Conservation (phyloP, 2,797 vertebrate genomes). For the Remorina albescens region DNA sequence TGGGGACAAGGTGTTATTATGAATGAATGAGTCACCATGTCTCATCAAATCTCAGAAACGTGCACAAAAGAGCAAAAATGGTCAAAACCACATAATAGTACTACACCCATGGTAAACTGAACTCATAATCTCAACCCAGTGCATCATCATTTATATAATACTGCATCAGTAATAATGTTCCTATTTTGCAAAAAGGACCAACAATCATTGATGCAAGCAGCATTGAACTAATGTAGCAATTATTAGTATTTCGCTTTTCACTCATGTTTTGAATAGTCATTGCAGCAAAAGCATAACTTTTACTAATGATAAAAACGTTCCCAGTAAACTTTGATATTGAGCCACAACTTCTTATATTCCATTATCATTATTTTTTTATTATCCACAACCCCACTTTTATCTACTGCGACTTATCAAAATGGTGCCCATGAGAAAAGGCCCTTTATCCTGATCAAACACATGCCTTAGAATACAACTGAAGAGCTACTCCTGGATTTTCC, state of each 20-base stretch:
- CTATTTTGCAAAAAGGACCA: neutral
- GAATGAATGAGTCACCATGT: neutral
- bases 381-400: neutral
- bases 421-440: neutral
- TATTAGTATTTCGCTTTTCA: too few species aligned
- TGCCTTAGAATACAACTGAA: neutral
- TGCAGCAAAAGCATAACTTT: neutral
- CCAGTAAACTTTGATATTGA: neutral
- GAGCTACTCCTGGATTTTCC: neutral
- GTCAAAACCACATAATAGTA: neutral
- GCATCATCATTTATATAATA: neutral
- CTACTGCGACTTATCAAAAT: neutral
- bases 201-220: neutral
- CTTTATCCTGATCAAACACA: conserved; percentile 8
- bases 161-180: too few species aligned
- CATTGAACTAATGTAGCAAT: neutral
- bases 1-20: neutral
- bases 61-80: neutral
- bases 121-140: neutral
- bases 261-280: neutral
- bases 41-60: neutral
- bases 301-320: too few species aligned
- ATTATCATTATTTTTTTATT: neutral
- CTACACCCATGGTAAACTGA: neutral
- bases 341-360: neutral